Percentiles rank a stretch among this genome's conserved stretches.
Conservation (phyloP, 1,140 invertebrate genomes). For the Adelges cooleyi region DNA sequence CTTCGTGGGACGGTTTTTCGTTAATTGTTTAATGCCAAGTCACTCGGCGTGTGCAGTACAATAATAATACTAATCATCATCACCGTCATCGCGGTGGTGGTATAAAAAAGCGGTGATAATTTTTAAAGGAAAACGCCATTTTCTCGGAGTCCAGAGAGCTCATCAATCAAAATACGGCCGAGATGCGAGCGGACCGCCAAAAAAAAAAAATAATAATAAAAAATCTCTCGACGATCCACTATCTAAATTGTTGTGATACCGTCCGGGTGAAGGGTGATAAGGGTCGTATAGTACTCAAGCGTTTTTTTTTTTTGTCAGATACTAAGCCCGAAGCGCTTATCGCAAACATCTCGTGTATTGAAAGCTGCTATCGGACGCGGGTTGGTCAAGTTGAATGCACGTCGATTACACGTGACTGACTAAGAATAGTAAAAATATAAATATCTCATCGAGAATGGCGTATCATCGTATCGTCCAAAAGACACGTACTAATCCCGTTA, state of each 20-base stretch:
- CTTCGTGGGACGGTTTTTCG: background rate
- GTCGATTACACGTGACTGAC: constrained; percentile 3
- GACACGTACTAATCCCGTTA: too few relatives aligned
- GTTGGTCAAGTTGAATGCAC: background rate
- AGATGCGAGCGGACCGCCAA: background rate
- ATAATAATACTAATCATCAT: background rate
- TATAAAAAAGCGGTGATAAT: background rate
- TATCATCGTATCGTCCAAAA: too few relatives aligned
- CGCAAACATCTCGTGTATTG: background rate
- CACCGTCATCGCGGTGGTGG: too few relatives aligned
- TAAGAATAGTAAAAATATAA: background rate
- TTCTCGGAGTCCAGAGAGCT: background rate
- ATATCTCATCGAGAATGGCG: too few relatives aligned
- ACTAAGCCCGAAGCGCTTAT: background rate
- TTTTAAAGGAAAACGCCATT: constrained; percentile 5
- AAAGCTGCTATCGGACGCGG: background rate
- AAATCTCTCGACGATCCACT: background rate
- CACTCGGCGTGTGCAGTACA: background rate
- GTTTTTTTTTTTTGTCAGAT: background rate
- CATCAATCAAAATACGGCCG: constrained; percentile 1
- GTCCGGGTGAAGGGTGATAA: background rate
- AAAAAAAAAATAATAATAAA: background rate
- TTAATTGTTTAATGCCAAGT: constrained; percentile 23
- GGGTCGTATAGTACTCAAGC: background rate
- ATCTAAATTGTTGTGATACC: background rate